phyloP scores from a whole-genome alignment of 2,797 vertebrate species.

The Phoxinus dragarum region DNA sequence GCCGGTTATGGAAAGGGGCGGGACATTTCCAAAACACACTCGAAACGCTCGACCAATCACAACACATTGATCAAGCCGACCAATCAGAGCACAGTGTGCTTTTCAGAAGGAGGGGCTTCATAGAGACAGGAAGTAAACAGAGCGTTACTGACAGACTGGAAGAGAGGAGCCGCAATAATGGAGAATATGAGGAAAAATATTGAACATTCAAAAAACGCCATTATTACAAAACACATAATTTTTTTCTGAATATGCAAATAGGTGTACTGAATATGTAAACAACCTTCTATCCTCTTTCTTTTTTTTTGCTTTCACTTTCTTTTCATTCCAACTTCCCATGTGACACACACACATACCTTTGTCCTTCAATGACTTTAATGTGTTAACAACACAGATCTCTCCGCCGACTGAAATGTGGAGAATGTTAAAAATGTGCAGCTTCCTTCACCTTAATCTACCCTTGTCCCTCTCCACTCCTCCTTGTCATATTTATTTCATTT shows the following conservation, averaged over 20 bases:
- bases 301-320: conserved; percentile 16
- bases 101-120: too few species aligned
- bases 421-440: conserved; percentile 67
- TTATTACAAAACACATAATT: too few species aligned
- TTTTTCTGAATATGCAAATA: neutral
- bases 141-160: too few species aligned
- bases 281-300: neutral
- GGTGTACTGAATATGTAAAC: neutral
- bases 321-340: neutral
- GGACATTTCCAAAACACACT: too few species aligned
- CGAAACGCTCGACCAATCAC: too few species aligned
- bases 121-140: too few species aligned
- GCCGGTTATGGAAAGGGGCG: too few species aligned
- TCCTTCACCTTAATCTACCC: conserved; percentile 50
- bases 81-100: too few species aligned
- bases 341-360: conserved; percentile 62
- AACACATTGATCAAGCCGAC: too few species aligned
- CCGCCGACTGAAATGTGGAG: conserved; percentile 42
- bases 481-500: conserved; percentile 18
- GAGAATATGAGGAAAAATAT: too few species aligned
- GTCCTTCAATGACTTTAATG: conserved; percentile 53
- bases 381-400: conserved; percentile 43
- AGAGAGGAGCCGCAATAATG: too few species aligned
- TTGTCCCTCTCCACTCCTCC: conserved; percentile 8
- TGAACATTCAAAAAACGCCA: too few species aligned